These are phyloP conservation scores for Mythimna lalbum DNA, from an alignment of 2,888 invertebrate species.

Conservation along the genomic window DNA sequence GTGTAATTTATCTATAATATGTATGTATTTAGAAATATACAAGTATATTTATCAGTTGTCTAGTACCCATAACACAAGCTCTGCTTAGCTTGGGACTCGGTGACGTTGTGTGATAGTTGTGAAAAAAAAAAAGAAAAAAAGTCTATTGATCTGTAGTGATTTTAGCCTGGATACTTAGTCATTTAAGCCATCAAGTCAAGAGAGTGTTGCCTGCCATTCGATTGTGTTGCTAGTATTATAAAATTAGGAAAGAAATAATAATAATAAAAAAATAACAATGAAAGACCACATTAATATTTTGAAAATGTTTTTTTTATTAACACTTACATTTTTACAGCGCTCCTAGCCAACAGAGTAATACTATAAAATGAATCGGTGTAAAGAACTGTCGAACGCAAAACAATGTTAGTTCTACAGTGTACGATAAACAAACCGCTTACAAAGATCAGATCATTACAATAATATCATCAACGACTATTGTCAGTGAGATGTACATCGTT, in stretches of 20 bases:
- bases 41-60: too few species aligned
- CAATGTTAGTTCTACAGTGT: conserved; percentile 89
- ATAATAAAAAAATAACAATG: conserved; percentile 61
- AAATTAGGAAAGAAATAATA: conserved; percentile 42
- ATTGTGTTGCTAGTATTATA: conserved; percentile 11
- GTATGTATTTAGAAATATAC: too few species aligned
- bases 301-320: conserved; percentile 91
- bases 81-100: too few species aligned
- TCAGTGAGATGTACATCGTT: conserved; percentile 83
- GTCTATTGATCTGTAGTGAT: neutral
- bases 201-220: conserved; percentile 16
- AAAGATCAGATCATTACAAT: conserved; percentile 84
- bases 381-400: conserved; percentile 90
- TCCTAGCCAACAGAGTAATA: conserved; percentile 91
- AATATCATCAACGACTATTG: conserved; percentile 85
- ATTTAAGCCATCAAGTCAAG: neutral
- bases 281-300: conserved; percentile 88
- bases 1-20: too few species aligned
- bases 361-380: conserved; percentile 90
- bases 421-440: conserved; percentile 86
- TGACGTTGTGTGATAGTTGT: too few species aligned
- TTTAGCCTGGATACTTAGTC: too few species aligned
- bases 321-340: conserved; percentile 91
- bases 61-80: too few species aligned
- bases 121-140: too few species aligned